Evolutionary conservation across 2,113 vertebrate genomes (phyloP).

Genomic region (Micronycteris hirsuta): DNA sequence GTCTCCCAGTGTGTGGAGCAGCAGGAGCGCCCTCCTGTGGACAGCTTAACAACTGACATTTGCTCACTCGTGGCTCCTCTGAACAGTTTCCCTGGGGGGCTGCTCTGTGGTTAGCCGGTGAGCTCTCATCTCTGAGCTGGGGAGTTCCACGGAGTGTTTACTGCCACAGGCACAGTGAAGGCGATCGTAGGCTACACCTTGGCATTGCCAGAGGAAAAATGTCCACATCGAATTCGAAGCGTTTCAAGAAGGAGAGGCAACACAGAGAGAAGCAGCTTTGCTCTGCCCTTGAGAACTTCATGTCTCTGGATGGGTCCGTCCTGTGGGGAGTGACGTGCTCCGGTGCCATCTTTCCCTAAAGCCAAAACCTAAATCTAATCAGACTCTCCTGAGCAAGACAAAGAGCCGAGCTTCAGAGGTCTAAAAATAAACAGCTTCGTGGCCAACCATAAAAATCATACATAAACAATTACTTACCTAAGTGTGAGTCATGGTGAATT

Average conservation of each 20-base stretch:
- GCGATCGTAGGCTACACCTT: not conserved
- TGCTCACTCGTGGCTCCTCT: not conserved
- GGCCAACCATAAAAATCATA: rapidly evolving
- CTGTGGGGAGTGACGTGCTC: rapidly evolving
- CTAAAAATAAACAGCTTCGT: not conserved
- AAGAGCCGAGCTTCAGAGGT: not conserved
- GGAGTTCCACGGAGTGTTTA: not conserved
- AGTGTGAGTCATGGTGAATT: not conserved
- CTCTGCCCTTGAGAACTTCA: rapidly evolving
- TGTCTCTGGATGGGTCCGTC: not conserved
- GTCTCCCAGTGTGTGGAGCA: not conserved
- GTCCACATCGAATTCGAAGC: not conserved
- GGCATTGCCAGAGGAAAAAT: not conserved
- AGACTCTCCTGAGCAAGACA: not conserved
- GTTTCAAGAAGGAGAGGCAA: not conserved
- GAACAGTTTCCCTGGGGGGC: not conserved
- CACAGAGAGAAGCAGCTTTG: not conserved
- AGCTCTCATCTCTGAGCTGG: not conserved
- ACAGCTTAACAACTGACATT: not conserved
- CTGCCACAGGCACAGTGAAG: not conserved
- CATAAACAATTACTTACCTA: not conserved
- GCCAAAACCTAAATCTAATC: not conserved
- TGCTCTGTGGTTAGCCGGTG: not conserved
- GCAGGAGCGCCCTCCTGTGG: conserved; percentile 54
- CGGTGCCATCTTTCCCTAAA: not conserved